Percentiles rank a stretch among this genome's conserved stretches.
Conservation (phyloP, 2,797 vertebrate genomes). For the Leptoclinus maculatus region DNA sequence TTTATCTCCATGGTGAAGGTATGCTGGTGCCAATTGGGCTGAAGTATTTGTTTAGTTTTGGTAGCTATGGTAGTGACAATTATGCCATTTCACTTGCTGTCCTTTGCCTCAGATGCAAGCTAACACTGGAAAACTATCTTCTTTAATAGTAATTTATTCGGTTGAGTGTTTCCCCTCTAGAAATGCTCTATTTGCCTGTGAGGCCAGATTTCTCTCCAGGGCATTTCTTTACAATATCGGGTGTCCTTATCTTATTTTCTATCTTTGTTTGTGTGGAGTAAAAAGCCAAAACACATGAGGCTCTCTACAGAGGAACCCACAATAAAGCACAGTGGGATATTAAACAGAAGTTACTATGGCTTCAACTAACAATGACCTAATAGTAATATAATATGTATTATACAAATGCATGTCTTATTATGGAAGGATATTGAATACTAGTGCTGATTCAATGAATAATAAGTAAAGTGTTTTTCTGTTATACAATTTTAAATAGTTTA, state of each 20-base stretch:
- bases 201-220: background rate
- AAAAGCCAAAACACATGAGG: conserved; percentile 19
- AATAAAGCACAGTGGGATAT: background rate
- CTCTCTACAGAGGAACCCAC: background rate
- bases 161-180: fast-evolving
- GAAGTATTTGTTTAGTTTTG: background rate
- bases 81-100: conserved; percentile 14
- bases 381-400: background rate
- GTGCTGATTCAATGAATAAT: background rate
- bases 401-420: background rate
- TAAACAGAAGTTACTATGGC: background rate
- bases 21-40: background rate
- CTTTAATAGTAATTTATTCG: background rate
- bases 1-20: background rate
- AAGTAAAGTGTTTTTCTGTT: background rate
- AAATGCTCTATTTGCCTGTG: fast-evolving
- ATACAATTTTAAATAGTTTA: background rate
- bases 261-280: background rate
- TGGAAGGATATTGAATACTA: background rate
- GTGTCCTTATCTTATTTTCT: background rate
- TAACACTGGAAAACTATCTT: background rate
- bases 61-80: background rate
- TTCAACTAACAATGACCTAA: background rate
- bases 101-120: conserved; percentile 31
- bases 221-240: background rate